Evolutionary conservation across 37 sponge, comb jelly and placozoan species (phyloP), one percentile per base, ranked within the genome.

Genomic region (Aplysina aerophoba): DNA sequence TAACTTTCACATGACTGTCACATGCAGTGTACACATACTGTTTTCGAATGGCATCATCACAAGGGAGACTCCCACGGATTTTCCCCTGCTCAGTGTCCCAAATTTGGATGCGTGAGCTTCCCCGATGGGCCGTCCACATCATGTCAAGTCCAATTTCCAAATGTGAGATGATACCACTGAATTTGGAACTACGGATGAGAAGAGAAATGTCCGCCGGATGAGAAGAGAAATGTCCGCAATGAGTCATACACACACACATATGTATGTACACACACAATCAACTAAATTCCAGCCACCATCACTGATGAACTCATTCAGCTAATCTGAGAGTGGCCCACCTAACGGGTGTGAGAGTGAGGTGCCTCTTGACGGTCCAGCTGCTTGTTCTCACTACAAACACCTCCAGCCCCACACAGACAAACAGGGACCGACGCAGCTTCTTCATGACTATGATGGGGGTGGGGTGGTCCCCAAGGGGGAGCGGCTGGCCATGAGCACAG

Each of bases 1-100:
- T n/a, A n/a, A n/a, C n/a, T n/a, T n/a, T n/a, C n/a, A n/a, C n/a
- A n/a, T n/a, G n/a, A n/a, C n/a, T n/a, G n/a, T n/a, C n/a, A 58
- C 59, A 58, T 31, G n/a, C 15, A 14, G 4, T 16, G 0, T 24
- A 16, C 30, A 61, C 90, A 82, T 55, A 90, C 87, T 81, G 77
- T 24, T 53, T 64, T 15, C 64, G 84, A 27, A 91, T 62, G 21
- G 87, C 50, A 37, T 15, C 69, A 64, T 87, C 82, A 84, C 91
- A 91, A 39, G 30, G 39, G 35, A 91, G 65, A 11, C 34, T 30
- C 19, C 87, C 87, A 25, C 68, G 67, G 37, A 24, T 67, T 31
- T 40, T 86, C 17, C 82, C 87, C 33, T 89, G 87, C 37, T 93
- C 90, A 50, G 71, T 16, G 61, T 93, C 93, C 92, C 92, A 92